A percentile compares a stretch with the other conserved stretches of the same genome.
These are phyloP conservation scores for Clarias platycephalus DNA, from an alignment of 2,797 vertebrate genomes.

Conservation along the genomic window DNA sequence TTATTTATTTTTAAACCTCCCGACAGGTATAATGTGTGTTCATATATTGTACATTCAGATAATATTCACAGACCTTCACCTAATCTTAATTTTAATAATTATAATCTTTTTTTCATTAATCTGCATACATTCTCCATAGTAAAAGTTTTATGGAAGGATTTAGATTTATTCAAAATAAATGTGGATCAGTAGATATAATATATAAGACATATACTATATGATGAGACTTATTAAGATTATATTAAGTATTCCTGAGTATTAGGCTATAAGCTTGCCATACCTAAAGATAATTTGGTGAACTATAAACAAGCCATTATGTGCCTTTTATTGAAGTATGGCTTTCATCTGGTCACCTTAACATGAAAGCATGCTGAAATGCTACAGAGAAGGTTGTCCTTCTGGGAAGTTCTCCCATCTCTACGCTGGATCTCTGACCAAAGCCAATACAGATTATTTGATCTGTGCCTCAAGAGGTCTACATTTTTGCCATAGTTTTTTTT, in stretches of 20 bases:
- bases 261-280: neutral
- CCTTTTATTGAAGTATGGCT: neutral
- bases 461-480: neutral
- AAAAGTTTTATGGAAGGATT: neutral
- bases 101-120: neutral
- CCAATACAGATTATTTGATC: neutral
- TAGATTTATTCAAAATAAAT: neutral
- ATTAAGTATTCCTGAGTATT: neutral
- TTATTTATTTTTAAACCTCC: neutral
- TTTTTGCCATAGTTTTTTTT: neutral
- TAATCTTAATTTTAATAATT: neutral
- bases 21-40: neutral
- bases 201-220: too few relatives aligned
- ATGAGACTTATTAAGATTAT: neutral
- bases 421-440: neutral
- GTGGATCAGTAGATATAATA: neutral
- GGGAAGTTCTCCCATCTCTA: neutral
- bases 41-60: neutral
- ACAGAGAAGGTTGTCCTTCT: neutral
- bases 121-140: neutral
- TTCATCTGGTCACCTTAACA: neutral
- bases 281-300: neutral
- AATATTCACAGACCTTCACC: neutral
- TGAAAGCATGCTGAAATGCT: neutral
- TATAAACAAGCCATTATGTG: neutral